Conservation (phyloP, 2,113 vertebrate genomes). For the Pachypanchax playfairii region DNA sequence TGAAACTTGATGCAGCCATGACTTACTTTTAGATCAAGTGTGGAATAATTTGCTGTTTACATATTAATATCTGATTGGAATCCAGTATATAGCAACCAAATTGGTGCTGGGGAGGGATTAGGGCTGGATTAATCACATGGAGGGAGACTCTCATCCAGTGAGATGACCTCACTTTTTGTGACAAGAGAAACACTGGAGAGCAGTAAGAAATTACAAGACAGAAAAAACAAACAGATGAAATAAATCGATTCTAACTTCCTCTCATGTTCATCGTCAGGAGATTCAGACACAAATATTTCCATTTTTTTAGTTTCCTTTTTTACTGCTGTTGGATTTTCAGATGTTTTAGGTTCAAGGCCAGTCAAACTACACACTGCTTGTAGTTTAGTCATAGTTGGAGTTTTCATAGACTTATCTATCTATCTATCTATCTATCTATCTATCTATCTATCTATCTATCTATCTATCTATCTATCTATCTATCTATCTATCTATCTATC, state of each 20-base stretch:
- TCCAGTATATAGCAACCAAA: constrained; percentile 16
- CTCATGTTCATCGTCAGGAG: no score
- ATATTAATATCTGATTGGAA: constrained; percentile 31
- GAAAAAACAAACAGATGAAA: no score
- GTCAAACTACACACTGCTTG: no score
- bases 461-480: constrained; percentile 7
- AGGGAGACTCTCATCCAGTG: constrained; percentile 8
- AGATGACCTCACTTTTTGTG: constrained; percentile 62
- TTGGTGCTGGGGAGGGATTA: constrained; percentile 4
- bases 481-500: constrained; percentile 5
- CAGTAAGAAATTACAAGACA: no score
- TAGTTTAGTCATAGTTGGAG: no score
- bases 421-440: constrained; percentile 2
- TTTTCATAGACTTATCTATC: not conserved
- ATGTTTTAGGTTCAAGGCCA: no score
- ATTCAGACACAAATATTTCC: not conserved
- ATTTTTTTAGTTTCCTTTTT: not conserved
- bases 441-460: constrained; percentile 10
- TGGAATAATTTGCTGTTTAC: constrained; percentile 17
- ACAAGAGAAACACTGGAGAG: constrained; percentile 24
- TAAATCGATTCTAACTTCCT: no score
- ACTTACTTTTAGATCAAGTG: not conserved
- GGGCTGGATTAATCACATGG: constrained; percentile 20
- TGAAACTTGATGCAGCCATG: constrained; percentile 3
- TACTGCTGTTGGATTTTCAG: no score